Evolutionary conservation across 1,140 invertebrate species (phyloP).

Genomic region (Acromyrmex heyeri): DNA sequence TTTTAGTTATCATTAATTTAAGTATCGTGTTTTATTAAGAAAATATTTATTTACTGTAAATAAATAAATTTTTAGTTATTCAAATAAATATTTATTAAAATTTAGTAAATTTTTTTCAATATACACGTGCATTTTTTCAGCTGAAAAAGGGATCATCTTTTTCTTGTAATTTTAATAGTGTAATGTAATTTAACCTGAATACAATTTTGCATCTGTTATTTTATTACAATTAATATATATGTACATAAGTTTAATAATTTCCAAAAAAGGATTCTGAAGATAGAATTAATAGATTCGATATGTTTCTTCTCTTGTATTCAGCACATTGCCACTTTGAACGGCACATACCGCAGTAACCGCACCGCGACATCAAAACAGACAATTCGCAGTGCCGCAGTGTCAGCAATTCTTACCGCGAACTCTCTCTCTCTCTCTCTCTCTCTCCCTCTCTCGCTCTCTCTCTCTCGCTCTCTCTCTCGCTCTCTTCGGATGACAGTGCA

Average conservation of each 20-base stretch:
- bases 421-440: too few species aligned
- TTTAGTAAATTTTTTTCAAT: too few species aligned
- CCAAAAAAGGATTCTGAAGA: not conserved
- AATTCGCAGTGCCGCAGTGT: not conserved
- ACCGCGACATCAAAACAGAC: constrained; percentile 24
- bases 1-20: too few species aligned
- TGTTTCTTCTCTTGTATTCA: not conserved
- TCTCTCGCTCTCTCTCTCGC: too few species aligned
- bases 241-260: not conserved
- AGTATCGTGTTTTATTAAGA: too few species aligned
- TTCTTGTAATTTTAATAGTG: not conserved
- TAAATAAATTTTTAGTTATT: too few species aligned
- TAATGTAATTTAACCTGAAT: not conserved
- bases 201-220: not conserved
- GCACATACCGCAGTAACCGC: not conserved
- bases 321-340: not conserved
- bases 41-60: too few species aligned
- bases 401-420: constrained; percentile 5
- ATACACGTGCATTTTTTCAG: not conserved
- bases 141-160: not conserved
- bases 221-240: not conserved
- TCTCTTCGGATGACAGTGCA: not conserved
- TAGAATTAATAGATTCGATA: not conserved
- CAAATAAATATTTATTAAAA: too few species aligned
- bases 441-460: too few species aligned